Conservation (phyloP, 23 tunicate species). For the Ciona savignyi region DNA sequence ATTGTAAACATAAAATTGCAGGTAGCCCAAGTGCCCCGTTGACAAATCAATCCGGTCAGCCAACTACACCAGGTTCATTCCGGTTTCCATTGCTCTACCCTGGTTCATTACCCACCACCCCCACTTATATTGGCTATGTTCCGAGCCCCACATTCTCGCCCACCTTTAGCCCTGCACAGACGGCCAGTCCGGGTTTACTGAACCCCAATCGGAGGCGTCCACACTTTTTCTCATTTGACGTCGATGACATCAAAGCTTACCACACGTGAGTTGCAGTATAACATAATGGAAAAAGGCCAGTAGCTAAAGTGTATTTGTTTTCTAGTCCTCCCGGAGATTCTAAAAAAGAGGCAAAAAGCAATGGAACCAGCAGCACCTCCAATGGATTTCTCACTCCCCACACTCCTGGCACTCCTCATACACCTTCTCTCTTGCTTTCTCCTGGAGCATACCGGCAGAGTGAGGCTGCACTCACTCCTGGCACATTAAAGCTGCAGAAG, state of each 20-base stretch:
- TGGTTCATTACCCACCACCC: constrained; percentile 96
- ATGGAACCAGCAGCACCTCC: constrained; percentile 12
- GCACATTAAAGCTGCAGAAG: constrained; percentile 54
- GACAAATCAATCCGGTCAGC: background rate
- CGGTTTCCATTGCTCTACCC: constrained; percentile 87
- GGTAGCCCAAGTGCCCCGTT: constrained; percentile 46
- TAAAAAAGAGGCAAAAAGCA: constrained; percentile 6
- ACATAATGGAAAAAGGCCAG: background rate
- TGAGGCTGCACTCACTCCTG: constrained; percentile 1
- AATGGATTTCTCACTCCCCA: constrained; percentile 64
- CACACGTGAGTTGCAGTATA: constrained; percentile 48
- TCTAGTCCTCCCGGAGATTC: background rate
- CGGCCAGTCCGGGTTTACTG: constrained; percentile 80
- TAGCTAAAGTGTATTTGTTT: background rate
- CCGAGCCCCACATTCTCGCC: constrained; percentile 92
- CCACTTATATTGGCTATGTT: constrained; percentile 70
- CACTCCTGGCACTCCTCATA: constrained; percentile 78
- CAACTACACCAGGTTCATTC: constrained; percentile 43
- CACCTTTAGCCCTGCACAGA: constrained; percentile 69
- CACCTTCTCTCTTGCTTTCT: constrained; percentile 72
- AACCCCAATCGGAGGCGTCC: constrained; percentile 22
- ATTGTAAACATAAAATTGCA: constrained; percentile 7
- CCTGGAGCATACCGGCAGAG: constrained; percentile 55
- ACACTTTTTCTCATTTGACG: constrained; percentile 74
- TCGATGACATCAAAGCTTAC: constrained; percentile 92